These are phyloP conservation scores for Trichonephila clavipes DNA, from an alignment of 1,140 invertebrate genomes.

Conservation along the genomic window DNA sequence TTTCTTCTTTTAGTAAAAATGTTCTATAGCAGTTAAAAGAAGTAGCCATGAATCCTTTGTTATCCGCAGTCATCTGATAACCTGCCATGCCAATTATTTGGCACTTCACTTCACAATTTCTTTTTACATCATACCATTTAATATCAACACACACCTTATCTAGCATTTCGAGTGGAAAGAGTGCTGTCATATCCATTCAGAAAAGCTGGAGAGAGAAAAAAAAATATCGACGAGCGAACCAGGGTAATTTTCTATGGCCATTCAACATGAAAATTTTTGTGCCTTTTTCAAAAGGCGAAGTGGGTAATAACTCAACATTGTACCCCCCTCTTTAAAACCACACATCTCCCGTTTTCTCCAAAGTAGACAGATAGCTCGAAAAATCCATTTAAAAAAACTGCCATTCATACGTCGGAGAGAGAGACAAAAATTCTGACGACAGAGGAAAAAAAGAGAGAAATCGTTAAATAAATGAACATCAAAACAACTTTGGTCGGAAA, in stretches of 20 bases:
- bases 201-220: not conserved
- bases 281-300: not conserved
- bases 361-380: conserved; percentile 1
- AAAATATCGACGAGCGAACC: not conserved
- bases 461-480: conserved; percentile 2
- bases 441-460: not conserved
- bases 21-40: too few relatives aligned
- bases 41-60: too few relatives aligned
- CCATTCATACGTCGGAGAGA: not conserved
- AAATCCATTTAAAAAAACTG: not conserved
- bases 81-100: not conserved
- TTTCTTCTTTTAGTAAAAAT: too few relatives aligned
- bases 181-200: not conserved
- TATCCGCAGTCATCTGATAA: not conserved
- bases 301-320: not conserved
- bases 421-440: not conserved
- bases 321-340: not conserved
- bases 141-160: not conserved
- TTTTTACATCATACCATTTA: not conserved
- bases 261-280: not conserved
- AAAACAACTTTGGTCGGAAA: not conserved
- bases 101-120: not conserved
- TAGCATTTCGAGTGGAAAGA: not conserved
- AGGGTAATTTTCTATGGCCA: conserved; percentile 5
- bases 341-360: not conserved